A percentile compares a stretch with the other conserved stretches of the same genome.
phyloP scores from a whole-genome alignment of 2,113 vertebrate genomes.

The Hylia prasina region DNA sequence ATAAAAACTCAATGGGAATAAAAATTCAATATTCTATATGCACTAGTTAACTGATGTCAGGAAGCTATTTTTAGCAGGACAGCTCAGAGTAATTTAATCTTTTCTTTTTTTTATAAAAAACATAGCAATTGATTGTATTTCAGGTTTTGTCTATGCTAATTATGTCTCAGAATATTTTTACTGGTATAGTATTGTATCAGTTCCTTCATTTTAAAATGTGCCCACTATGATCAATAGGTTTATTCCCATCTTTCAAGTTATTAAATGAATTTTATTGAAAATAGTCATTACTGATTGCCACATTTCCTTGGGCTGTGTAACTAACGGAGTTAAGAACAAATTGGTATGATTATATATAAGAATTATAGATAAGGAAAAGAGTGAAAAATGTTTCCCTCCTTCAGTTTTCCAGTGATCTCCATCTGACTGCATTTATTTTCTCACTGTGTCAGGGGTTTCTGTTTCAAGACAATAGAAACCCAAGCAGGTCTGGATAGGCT shows the following conservation, averaged over 20 bases:
- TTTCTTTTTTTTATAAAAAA: conserved; percentile 4
- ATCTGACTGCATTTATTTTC: background rate
- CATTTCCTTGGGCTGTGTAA: background rate
- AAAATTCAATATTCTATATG: conserved; percentile 56
- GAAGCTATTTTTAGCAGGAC: conserved; percentile 66
- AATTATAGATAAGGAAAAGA: background rate
- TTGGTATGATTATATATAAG: background rate
- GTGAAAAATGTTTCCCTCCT: background rate
- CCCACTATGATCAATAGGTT: background rate
- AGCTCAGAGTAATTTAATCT: conserved; percentile 58
- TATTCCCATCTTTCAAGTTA: conserved; percentile 20
- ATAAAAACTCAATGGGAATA: conserved; percentile 64
- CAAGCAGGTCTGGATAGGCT: background rate
- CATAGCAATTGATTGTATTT: conserved; percentile 59
- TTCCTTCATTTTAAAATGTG: background rate
- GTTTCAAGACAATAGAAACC: background rate
- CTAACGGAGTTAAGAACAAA: background rate
- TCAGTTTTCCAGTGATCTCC: background rate
- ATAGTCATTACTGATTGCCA: background rate
- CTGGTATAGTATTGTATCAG: background rate
- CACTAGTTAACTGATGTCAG: conserved; percentile 53
- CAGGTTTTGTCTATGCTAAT: conserved; percentile 35
- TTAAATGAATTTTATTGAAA: conserved; percentile 33
- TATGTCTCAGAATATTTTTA: conserved; percentile 31
- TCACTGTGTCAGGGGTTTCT: background rate